These are phyloP conservation scores for Tipula unca DNA, from an alignment of 2,888 invertebrate species.

Conservation along the genomic window DNA sequence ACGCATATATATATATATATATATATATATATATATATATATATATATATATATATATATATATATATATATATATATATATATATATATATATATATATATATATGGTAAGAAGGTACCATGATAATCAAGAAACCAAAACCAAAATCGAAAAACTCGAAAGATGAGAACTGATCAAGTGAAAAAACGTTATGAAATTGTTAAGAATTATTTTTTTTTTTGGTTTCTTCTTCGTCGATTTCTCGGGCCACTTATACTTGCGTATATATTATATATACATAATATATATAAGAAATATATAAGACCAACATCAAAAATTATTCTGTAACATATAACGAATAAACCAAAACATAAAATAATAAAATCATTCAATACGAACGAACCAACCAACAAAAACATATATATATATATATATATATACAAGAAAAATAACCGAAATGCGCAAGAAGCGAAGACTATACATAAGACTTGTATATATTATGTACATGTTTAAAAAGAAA, in stretches of 20 bases:
- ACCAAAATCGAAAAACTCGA: neutral
- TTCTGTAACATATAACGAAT: neutral
- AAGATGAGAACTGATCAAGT: constrained; percentile 2
- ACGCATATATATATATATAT: neutral
- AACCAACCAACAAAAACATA: neutral
- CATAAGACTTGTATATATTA: constrained; percentile 1
- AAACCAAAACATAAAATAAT: neutral
- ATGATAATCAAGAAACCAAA: neutral
- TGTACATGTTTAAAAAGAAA: neutral
- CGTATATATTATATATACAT: neutral
- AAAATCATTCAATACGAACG: neutral
- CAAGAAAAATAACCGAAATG: neutral
- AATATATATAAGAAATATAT: neutral
- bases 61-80: neutral
- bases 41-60: too few relatives aligned
- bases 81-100: neutral
- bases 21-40: neutral
- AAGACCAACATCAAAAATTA: neutral
- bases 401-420: neutral
- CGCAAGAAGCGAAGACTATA: neutral
- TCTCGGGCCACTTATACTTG: neutral
- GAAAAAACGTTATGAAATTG: constrained; percentile 14
- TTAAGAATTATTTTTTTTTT: neutral
- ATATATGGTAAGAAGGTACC: neutral
- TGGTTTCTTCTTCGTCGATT: neutral